These are phyloP conservation scores for Scophthalmus maximus DNA, from an alignment of 2,113 vertebrate genomes.

Conservation along the genomic window DNA sequence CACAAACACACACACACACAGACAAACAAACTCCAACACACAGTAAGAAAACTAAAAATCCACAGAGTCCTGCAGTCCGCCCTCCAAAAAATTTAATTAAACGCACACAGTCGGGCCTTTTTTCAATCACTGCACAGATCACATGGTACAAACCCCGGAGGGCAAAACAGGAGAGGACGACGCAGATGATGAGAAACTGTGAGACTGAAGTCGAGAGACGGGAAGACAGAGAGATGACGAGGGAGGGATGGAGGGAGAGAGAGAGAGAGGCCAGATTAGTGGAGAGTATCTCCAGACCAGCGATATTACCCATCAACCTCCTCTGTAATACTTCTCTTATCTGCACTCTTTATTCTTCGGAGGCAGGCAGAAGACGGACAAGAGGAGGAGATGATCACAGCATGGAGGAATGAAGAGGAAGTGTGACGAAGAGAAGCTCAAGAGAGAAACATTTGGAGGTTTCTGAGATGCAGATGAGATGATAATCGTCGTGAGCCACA, in stretches of 20 bases:
- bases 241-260: no score
- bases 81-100: conserved; percentile 36
- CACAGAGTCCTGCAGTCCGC: not conserved
- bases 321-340: conserved; percentile 60
- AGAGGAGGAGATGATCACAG: not conserved
- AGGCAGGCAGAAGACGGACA: not conserved
- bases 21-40: not conserved
- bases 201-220: conserved; percentile 26
- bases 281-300: conserved; percentile 48
- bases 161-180: not conserved
- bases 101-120: conserved; percentile 13
- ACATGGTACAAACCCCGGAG: conserved; percentile 22
- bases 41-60: not conserved
- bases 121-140: conserved; percentile 44
- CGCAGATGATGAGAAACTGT: conserved; percentile 52
- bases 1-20: not conserved
- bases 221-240: conserved; percentile 26
- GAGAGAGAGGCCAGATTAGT: conserved; percentile 53
- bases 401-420: not conserved
- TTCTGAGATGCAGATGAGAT: not conserved
- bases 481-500: not conserved
- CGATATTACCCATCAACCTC: conserved; percentile 69
- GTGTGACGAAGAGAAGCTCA: no score
- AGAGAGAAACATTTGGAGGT: not conserved
- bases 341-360: not conserved